Percentiles rank a stretch among this genome's conserved stretches.
phyloP scores from a whole-genome alignment of 2,113 vertebrate genomes.

The Cranoglanis bouderius region DNA sequence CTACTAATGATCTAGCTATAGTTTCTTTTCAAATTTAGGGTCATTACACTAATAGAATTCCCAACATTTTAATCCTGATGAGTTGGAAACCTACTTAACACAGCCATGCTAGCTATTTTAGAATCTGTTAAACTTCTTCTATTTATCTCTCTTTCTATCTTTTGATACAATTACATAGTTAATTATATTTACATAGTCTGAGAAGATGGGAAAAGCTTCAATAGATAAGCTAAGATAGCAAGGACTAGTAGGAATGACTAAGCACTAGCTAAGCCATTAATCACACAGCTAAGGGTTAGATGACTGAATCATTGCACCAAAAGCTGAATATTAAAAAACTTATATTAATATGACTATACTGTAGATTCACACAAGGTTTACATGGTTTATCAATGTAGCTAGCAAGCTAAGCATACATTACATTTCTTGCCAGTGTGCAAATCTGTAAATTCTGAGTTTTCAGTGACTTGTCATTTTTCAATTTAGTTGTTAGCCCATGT shows the following conservation, averaged over 20 bases:
- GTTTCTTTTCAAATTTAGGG: not conserved
- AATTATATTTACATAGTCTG: not conserved
- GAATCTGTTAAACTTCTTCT: not conserved
- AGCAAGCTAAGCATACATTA: not conserved
- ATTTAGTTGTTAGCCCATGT: not conserved
- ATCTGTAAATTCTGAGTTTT: not conserved
- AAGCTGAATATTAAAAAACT: not conserved
- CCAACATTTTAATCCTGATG: not conserved
- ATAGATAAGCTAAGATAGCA: not conserved
- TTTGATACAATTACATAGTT: not conserved
- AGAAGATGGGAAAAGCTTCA: not conserved
- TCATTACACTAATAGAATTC: not conserved
- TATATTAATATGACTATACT: not conserved
- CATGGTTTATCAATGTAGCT: not conserved
- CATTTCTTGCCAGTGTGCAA: not conserved
- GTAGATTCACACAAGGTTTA: not conserved
- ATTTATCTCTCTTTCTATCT: not conserved
- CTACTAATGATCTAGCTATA: not conserved
- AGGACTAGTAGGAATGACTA: not conserved
- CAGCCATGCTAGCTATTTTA: not conserved
- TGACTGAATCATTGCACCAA: not conserved
- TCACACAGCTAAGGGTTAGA: not conserved
- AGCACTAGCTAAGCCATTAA: too few species aligned
- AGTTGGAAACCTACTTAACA: not conserved
- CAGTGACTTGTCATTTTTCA: not conserved